Percentiles rank a stretch among this genome's conserved stretches.
Evolutionary conservation across 2,113 vertebrate genomes (phyloP).

Genomic region (Morone chrysops): DNA sequence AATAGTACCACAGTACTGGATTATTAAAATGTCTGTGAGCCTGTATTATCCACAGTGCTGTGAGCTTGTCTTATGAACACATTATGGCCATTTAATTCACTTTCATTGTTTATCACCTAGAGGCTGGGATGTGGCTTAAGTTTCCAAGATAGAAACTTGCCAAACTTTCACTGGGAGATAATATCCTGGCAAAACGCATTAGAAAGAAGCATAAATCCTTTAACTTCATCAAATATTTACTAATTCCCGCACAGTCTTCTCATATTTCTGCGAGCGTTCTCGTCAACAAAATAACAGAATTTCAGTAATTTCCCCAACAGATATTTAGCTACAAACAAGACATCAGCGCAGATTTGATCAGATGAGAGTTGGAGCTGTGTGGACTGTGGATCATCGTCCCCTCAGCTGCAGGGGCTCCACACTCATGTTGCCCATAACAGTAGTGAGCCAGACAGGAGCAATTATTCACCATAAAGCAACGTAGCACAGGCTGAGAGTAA

Average conservation of each 20-base stretch:
- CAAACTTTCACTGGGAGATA: constrained; percentile 26
- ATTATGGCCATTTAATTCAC: constrained; percentile 49
- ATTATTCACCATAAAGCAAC: constrained; percentile 80
- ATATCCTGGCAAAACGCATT: constrained; percentile 11
- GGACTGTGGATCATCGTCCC: constrained; percentile 37
- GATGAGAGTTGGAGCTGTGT: constrained; percentile 31
- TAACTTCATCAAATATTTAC: constrained; percentile 58
- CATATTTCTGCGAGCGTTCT: constrained; percentile 3
- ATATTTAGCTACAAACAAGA: constrained; percentile 36
- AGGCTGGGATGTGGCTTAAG: constrained; percentile 5
- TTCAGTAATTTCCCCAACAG: constrained; percentile 5
- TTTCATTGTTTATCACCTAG: constrained; percentile 46
- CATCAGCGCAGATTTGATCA: constrained; percentile 22
- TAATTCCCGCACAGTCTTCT: neutral
- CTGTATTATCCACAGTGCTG: constrained; percentile 44
- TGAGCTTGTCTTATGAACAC: constrained; percentile 45
- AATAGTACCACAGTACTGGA: constrained; percentile 17
- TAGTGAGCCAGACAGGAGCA: constrained; percentile 71
- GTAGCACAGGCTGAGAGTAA: constrained; percentile 67
- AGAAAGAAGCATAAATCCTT: constrained; percentile 34
- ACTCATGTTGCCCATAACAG: constrained; percentile 59
- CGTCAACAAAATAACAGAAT: constrained; percentile 21
- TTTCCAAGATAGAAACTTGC: constrained; percentile 32
- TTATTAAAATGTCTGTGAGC: constrained; percentile 56
- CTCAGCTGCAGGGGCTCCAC: constrained; percentile 51